Evolutionary conservation across 2,888 invertebrate species (phyloP).

Genomic region (Campopleginae sp.): DNA sequence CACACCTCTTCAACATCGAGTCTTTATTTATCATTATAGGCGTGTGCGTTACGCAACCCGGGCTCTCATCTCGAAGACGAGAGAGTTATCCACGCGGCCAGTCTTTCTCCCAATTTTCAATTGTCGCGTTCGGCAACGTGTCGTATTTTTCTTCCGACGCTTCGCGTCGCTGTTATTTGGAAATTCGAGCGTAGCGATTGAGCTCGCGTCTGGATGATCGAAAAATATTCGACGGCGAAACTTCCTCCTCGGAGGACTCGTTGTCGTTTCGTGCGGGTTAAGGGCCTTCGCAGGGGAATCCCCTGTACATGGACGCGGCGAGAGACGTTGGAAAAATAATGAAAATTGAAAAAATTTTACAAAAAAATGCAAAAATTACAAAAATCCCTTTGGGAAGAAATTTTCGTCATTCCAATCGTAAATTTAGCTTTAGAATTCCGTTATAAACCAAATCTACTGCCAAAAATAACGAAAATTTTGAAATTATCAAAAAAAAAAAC

Average conservation of each 20-base stretch:
- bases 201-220: neutral
- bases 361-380: no score
- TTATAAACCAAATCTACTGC: no score
- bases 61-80: constrained; percentile 32
- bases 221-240: neutral
- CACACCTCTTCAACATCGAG: constrained; percentile 35
- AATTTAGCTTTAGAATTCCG: no score
- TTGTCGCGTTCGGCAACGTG: neutral
- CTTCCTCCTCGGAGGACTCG: neutral
- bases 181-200: no score
- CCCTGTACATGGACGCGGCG: neutral
- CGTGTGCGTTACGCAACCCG: constrained; percentile 30
- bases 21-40: constrained; percentile 43
- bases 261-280: no score
- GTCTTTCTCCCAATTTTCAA: constrained; percentile 21
- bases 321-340: no score
- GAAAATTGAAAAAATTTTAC: no score
- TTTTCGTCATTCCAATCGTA: no score
- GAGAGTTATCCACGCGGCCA: constrained; percentile 11
- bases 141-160: neutral
- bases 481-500: no score
- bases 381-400: no score
- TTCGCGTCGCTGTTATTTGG: no score
- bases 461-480: no score
- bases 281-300: neutral